phyloP scores from a whole-genome alignment of 2,113 vertebrate genomes.

The Australoheros scitulus region DNA sequence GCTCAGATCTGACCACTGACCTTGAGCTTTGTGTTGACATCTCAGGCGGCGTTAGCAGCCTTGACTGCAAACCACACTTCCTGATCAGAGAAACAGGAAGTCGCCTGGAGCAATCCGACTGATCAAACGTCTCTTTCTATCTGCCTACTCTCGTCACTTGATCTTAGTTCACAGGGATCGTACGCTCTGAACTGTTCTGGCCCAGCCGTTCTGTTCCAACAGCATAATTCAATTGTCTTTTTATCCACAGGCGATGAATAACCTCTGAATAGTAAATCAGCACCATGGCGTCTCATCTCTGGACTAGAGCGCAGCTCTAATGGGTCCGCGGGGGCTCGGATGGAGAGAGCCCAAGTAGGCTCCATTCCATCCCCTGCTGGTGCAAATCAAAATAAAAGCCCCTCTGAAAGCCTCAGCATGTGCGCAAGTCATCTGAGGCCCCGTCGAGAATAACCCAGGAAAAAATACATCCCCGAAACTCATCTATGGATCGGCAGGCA shows the following conservation, averaged over 20 bases:
- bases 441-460: conserved; percentile 13
- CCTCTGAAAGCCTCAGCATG: conserved; percentile 62
- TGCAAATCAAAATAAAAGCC: conserved; percentile 68
- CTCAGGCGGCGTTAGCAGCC: not conserved
- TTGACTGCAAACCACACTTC: conserved; percentile 10
- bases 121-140: conserved; percentile 42
- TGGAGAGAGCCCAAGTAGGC: conserved; percentile 59
- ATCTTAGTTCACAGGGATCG: conserved; percentile 39
- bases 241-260: conserved; percentile 66
- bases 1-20: conserved; percentile 9
- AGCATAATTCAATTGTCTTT: conserved; percentile 74
- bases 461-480: conserved; percentile 36
- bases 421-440: conserved; percentile 63
- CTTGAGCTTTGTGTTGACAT: not conserved
- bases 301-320: conserved; percentile 48
- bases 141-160: conserved; percentile 42
- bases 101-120: conserved; percentile 22
- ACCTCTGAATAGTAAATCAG: conserved; percentile 68
- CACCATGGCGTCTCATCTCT: conserved; percentile 55
- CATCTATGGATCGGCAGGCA: conserved; percentile 46
- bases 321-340: conserved; percentile 55
- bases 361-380: conserved; percentile 62
- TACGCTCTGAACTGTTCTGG: conserved; percentile 27
- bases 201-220: conserved; percentile 32
- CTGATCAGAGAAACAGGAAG: conserved; percentile 47